phyloP scores from a whole-genome alignment of 2,797 vertebrate genomes.

The Morelia viridis region DNA sequence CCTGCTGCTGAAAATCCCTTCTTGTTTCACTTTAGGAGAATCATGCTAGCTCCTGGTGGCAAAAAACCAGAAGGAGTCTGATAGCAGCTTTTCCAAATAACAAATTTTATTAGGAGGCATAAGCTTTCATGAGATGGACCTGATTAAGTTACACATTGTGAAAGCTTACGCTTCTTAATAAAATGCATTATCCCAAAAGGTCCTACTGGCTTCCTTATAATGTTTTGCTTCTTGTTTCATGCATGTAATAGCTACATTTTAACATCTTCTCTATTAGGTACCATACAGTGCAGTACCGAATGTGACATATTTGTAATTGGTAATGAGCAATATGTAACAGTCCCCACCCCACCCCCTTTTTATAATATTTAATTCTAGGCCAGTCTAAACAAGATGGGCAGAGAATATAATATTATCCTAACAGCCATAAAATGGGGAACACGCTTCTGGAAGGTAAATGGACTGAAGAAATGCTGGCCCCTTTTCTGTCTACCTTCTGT shows the following conservation, averaged over 20 bases:
- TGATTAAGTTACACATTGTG: neutral
- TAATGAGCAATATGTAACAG: neutral
- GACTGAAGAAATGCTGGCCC: neutral
- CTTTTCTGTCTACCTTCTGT: neutral
- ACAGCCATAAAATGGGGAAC: neutral
- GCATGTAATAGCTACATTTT: neutral
- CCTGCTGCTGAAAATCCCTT: neutral
- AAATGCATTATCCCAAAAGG: neutral
- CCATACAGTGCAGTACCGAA: neutral
- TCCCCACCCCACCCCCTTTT: accelerated
- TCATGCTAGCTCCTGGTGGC: neutral
- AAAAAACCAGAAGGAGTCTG: neutral
- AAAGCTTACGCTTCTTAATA: neutral
- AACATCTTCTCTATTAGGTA: neutral
- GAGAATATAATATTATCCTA: neutral
- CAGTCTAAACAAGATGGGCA: neutral
- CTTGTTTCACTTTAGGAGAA: neutral
- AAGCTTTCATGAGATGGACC: neutral
- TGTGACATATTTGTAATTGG: neutral
- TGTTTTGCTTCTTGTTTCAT: neutral
- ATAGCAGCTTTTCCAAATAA: neutral
- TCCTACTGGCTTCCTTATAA: neutral
- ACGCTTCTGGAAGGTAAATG: neutral
- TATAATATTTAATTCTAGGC: neutral
- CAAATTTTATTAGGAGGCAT: neutral